A percentile compares a stretch with the other conserved stretches of the same genome.
Conservation (phyloP, 2,797 vertebrate genomes). For the Simalia tracyae region DNA sequence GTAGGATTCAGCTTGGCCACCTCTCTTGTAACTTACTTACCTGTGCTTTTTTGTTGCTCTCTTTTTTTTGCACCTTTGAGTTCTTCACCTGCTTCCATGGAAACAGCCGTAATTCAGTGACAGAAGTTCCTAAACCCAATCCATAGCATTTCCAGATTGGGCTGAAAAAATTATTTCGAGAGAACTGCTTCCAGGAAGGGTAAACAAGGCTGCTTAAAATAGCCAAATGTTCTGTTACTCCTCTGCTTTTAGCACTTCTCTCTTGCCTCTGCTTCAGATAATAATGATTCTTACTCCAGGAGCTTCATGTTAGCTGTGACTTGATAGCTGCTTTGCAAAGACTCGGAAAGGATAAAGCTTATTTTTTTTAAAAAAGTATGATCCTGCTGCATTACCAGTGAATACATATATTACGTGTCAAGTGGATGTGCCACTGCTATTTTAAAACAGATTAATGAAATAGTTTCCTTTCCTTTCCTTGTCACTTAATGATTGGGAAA, state of each 20-base stretch:
- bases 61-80: neutral
- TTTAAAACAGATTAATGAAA: conserved; percentile 14
- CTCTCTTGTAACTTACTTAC: neutral
- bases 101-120: neutral
- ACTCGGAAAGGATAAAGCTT: neutral
- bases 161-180: neutral
- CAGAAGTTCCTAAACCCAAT: too few relatives aligned
- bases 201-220: neutral
- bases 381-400: neutral
- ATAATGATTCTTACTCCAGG: neutral
- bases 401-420: neutral
- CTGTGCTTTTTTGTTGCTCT: neutral
- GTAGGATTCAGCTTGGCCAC: neutral
- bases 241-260: neutral
- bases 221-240: neutral
- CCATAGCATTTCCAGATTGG: neutral
- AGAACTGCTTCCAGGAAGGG: neutral
- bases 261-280: neutral
- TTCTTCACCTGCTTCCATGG: neutral
- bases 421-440: neutral
- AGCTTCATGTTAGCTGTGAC: neutral
- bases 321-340: neutral
- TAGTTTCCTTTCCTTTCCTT: conserved; percentile 59
- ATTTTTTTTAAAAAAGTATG: neutral
- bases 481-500: conserved; percentile 40